Evolutionary conservation across 2,888 invertebrate genomes (phyloP), one percentile per base, ranked within the genome.

Genomic region (Cephus pulcher): DNA sequence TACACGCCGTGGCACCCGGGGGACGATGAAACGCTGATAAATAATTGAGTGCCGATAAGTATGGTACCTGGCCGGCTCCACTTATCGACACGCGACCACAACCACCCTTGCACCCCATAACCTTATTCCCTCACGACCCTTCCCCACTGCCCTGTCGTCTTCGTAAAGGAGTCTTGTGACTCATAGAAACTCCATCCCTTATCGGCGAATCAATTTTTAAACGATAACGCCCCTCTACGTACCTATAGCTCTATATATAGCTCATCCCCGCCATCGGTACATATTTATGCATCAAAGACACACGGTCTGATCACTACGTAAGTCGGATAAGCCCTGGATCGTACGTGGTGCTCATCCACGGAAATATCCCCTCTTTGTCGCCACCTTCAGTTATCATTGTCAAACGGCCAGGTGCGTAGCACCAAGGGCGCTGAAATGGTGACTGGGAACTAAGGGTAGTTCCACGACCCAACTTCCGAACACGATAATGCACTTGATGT

Each of bases 401-500:
- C 40, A 15, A 15, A 15, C 15, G 40, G 6, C 40, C 40, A 40
- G 40, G 40, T 40, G 40, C 40, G 40, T 40, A 0, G 40, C 34
- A 32, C 69, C 15, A 40, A 40, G 40, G 40, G 40, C 6, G 15
- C 40, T 40, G 40, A 15, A 40, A 40, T 6, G 40, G 40, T 40
- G 40, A 40, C 40, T 15, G 40, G 40, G 40, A 40, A 40, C 40
- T 40, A 40, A 15, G 40, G 40, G 40, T 40, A 40, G 40, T 40
- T 40, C 40, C 40, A 6, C 40, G 15, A 40, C 15, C 84, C 84
- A 87, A 87, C 87, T 88, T 87, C 83, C 83, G 86, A 88, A 88
- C 87, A 88, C 86, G 87, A 84, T 88, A 88, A 88, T 88, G 88
- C 88, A 88, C 88, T 88, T 85, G 88, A 74, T 30, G 74, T 74